Base-by-base conservation (phyloP, 2,797 vertebrate genomes). In the Periophthalmus magnuspinnatus region DNA sequence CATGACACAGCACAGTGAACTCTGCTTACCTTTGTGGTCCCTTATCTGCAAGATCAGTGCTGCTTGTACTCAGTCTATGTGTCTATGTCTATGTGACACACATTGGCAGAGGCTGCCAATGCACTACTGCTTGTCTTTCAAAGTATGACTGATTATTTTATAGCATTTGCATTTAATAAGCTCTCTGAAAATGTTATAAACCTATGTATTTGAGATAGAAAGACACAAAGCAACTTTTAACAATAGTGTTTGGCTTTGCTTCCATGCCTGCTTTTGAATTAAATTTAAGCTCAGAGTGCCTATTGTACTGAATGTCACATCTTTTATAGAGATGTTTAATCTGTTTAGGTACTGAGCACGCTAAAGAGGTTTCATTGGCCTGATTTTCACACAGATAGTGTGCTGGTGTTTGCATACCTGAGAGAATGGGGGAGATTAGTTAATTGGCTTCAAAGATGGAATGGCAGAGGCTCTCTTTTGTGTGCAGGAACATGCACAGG, bases 351-450 rank as follows among this genome's bases (percentile, higher is more conserved):
- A 91, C 74, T 79, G 69, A 79, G 68, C 3, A 3, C 21, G 57
- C 79, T 83, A 77, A 90, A 87, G 80, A 82, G 80, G 82, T 63
- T 80, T 84, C 80, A 87, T 87, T 89, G 82, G 60, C 61, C 75
- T 79, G 90, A 94, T 92, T 86, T 91, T 90, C 84, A 75, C 87
- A 90, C 87, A 68, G 90, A 94, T 93, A 92, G 68, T 1, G 24
- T 9, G 5, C 69, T 70, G 55, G 41, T 92, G 90, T 92, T 93
- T 91, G 77, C 89, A 91, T 91, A 90, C 85, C 76, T 88, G 54
- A 78, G 68, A 80, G 84, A 76, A 61, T 21, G 22, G 68, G 73
- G 72, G 81, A 79, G 80, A 85, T 86, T 84, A 81, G 76, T 86
- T 91, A 90, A 90, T 85, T 85, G 75, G 60, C 76, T 88, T 92